phyloP scores from a whole-genome alignment of 2,113 vertebrate species.

The Calonectris borealis region DNA sequence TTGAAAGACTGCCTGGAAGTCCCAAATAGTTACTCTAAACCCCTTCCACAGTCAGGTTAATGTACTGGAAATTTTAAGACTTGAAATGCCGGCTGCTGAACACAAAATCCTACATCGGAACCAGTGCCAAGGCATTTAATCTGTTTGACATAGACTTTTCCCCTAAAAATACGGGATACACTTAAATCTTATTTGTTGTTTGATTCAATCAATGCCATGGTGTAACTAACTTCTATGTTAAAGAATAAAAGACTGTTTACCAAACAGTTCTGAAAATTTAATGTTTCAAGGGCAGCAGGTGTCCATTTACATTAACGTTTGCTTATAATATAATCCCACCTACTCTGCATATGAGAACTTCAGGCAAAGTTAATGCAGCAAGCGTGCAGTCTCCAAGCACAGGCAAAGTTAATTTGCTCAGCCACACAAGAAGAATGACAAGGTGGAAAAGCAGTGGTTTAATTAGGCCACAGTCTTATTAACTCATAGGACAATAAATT shows the following conservation, averaged over 20 bases:
- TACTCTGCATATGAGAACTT: neutral
- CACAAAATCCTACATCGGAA: neutral
- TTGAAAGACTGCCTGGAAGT: neutral
- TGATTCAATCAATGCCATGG: neutral
- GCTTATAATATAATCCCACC: neutral
- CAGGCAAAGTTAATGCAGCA: neutral
- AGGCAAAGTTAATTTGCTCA: neutral
- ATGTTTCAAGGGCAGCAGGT: neutral
- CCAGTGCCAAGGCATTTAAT: neutral
- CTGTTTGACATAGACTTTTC: neutral
- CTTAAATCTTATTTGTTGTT: conserved; percentile 31
- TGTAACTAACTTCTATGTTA: neutral
- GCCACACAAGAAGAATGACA: neutral
- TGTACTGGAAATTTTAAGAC: conserved; percentile 1
- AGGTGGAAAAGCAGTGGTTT: conserved; percentile 1
- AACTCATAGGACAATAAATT: neutral
- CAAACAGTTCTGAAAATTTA: neutral
- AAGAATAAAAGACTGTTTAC: neutral
- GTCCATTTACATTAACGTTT: neutral
- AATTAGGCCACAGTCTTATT: neutral
- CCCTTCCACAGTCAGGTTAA: neutral
- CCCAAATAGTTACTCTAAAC: neutral
- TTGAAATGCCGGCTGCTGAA: neutral
- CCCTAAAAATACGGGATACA: neutral
- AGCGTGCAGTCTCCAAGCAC: neutral